Evolutionary conservation across 2,113 vertebrate genomes (phyloP), one percentile per base, ranked within the genome.

Genomic region (Thunnus maccoyii): DNA sequence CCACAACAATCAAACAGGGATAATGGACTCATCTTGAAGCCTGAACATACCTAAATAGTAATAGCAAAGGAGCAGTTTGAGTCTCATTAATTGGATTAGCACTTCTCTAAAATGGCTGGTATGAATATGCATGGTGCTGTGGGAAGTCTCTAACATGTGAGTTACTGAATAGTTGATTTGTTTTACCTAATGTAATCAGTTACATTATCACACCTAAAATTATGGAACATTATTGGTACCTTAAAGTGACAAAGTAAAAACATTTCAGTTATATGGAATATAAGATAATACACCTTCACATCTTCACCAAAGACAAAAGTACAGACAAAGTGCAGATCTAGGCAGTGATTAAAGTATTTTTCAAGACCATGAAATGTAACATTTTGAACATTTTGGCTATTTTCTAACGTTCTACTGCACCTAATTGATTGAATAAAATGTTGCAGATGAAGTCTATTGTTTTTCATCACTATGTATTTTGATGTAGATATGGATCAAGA

Each of bases 11-110:
- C 93, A 95, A 92, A 93, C 84, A 82, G 91, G 89, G 92, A 94
- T 95, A 93, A 95, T 89, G 83, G 91, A 89, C 91, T 94, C 76
- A 93, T 93, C 91, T 90, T 80, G 87, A 78, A 83, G 88, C 83
- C 78, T 84, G 91, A 95, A 96, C 92, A 93, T 90, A 91, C 91
- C 18, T 83, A 79, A 65, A 68, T 85, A 86, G 82, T 91, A 93
- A 93, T 95, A 93, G 91, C 80, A 89, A 93, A 93, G 89, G 73
- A 93, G 85, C 93, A 86, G 93, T 93, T 89, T 96, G 94, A 91
- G 1, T 27, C 91, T 89, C 93, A 90, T 95, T 96, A 96, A 96
- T 91, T 95, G 94, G 95, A 95, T 94, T 94, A 90, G 84, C 82
- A 78, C 82, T 82, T 77, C 70, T 82, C 61, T 82, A 74, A 78